Percentiles rank a stretch among this genome's conserved stretches.
Evolutionary conservation across 2,888 invertebrate species (phyloP).

Genomic region (Hipparchia sbordonii): DNA sequence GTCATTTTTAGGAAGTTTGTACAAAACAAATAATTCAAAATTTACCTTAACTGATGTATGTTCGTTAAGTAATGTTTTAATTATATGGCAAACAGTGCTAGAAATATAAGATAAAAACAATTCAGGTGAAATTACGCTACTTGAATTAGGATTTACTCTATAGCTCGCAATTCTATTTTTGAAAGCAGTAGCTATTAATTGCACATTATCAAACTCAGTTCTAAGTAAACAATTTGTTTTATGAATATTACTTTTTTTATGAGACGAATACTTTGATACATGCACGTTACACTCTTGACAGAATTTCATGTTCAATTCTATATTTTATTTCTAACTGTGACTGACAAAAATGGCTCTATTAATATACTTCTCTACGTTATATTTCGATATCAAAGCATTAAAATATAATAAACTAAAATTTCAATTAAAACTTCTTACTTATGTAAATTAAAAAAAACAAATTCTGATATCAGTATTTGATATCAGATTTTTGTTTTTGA

Average conservation of each 20-base stretch:
- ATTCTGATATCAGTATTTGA: too few relatives aligned
- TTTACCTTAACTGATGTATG: not conserved
- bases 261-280: not conserved
- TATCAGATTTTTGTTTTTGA: too few relatives aligned
- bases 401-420: too few relatives aligned
- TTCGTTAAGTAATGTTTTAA: not conserved
- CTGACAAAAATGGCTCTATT: too few relatives aligned
- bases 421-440: too few relatives aligned
- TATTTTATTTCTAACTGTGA: too few relatives aligned
- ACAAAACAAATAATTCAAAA: not conserved
- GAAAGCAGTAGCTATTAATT: not conserved
- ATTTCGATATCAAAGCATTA: not conserved
- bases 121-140: conserved; percentile 2
- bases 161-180: too few relatives aligned
- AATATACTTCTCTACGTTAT: not conserved
- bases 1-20: not conserved
- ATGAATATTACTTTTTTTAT: not conserved
- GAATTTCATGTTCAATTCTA: not conserved
- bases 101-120: not conserved
- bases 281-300: not conserved
- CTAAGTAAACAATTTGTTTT: not conserved
- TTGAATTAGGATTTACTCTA: too few relatives aligned
- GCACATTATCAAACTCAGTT: conserved; percentile 1
- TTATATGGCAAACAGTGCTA: not conserved
- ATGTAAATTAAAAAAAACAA: too few relatives aligned